These are phyloP conservation scores for Noctua janthe DNA, from an alignment of 2,888 invertebrate species.

Conservation along the genomic window DNA sequence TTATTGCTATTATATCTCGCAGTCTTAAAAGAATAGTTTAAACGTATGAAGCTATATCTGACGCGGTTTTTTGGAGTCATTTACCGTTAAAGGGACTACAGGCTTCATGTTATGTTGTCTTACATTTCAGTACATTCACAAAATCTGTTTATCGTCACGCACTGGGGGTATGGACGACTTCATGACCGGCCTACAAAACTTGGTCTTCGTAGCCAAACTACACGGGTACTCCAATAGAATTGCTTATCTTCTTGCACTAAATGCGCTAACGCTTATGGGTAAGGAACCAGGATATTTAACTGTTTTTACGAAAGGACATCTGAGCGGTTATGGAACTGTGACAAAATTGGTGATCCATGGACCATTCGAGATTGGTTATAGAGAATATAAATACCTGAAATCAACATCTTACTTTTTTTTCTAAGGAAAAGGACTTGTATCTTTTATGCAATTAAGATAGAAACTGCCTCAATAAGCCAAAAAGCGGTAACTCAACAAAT, in stretches of 20 bases:
- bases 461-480: background rate
- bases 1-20: too few species aligned
- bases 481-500: background rate
- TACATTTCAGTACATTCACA: conserved; percentile 55
- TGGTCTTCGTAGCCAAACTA: conserved; percentile 42
- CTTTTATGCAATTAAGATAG: background rate
- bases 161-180: conserved; percentile 46
- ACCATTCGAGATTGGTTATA: background rate
- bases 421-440: background rate
- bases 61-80: too few species aligned
- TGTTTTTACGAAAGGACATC: background rate
- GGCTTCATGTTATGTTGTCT: background rate
- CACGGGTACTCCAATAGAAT: conserved; percentile 17
- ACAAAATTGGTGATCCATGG: background rate
- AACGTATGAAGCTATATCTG: too few species aligned
- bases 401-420: background rate
- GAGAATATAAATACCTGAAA: too few species aligned
- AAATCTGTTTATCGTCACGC: conserved; percentile 22
- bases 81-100: too few species aligned
- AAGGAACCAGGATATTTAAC: background rate
- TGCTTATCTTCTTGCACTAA: conserved; percentile 13
- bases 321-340: background rate
- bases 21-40: too few species aligned
- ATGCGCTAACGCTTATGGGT: conserved; percentile 43
- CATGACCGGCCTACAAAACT: conserved; percentile 46